A percentile compares a stretch with the other conserved stretches of the same genome.
These are phyloP conservation scores for Gymnobelideus leadbeateri DNA, from an alignment of 2,113 vertebrate genomes.

Conservation along the genomic window DNA sequence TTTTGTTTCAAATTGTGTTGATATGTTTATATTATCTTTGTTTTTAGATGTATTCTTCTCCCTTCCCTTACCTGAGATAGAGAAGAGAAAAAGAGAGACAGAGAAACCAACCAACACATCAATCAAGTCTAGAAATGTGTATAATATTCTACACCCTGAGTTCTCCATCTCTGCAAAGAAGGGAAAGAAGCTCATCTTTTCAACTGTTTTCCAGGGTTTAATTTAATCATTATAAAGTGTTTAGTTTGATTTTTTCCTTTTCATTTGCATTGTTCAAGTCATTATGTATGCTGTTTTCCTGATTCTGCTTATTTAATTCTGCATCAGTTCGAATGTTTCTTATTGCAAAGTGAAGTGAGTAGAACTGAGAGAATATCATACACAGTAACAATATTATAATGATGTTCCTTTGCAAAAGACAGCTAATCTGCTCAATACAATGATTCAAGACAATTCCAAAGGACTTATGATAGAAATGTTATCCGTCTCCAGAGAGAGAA, in stretches of 20 bases:
- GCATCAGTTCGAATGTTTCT: background rate
- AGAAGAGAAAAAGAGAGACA: too few relatives aligned
- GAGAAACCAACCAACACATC: too few relatives aligned
- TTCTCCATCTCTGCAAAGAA: background rate
- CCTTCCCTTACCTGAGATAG: background rate
- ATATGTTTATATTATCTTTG: background rate
- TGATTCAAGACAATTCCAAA: background rate
- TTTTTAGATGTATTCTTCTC: background rate
- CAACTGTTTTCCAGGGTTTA: background rate
- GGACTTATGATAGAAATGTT: too few relatives aligned
- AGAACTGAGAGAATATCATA: background rate
- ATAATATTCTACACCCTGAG: background rate
- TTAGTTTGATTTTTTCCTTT: background rate
- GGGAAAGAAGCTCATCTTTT: background rate
- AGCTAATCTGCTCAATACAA: background rate
- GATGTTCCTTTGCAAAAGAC: background rate
- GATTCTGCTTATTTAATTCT: background rate
- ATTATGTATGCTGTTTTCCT: background rate
- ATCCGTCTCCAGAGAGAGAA: too few relatives aligned
- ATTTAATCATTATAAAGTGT: background rate
- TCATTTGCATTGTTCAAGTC: background rate
- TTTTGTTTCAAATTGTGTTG: background rate
- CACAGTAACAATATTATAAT: background rate
- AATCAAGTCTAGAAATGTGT: too few relatives aligned
- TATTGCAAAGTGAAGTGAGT: background rate